Percentiles rank a stretch among this genome's conserved stretches.
phyloP scores from a whole-genome alignment of 2,888 invertebrate species.

The Busseola fusca region DNA sequence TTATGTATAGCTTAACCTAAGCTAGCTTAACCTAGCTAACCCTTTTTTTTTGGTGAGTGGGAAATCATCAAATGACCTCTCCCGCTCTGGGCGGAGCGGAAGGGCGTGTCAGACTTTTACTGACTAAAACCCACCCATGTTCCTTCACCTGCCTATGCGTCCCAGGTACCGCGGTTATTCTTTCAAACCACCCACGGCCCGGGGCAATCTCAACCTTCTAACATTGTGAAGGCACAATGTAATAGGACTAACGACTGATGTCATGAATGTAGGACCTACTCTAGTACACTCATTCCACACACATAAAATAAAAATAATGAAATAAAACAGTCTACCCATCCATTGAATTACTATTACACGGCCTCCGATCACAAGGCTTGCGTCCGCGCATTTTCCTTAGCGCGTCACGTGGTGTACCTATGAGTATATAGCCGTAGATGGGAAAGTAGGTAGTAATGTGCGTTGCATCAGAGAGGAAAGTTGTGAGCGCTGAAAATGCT shows the following conservation, averaged over 20 bases:
- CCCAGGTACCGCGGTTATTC: too few species aligned
- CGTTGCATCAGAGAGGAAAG: constrained; percentile 46
- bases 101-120: too few species aligned
- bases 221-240: neutral
- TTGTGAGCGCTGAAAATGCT: neutral
- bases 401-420: constrained; percentile 26
- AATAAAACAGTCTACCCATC: constrained; percentile 17
- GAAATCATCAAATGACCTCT: too few species aligned
- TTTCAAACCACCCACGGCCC: too few species aligned
- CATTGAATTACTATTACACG: constrained; percentile 43
- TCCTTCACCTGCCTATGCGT: too few species aligned
- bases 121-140: too few species aligned
- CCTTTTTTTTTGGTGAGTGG: too few species aligned
- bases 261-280: neutral
- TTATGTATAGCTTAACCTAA: too few species aligned
- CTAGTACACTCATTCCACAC: neutral
- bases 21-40: too few species aligned
- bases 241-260: neutral
- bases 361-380: constrained; percentile 41
- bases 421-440: constrained; percentile 29
- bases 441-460: constrained; percentile 32
- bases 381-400: constrained; percentile 42
- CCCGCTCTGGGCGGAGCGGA: too few species aligned
- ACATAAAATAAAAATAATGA: constrained; percentile 1
- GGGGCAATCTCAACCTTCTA: too few species aligned